A percentile compares a stretch with the other conserved stretches of the same genome.
phyloP scores from a whole-genome alignment of 2,797 vertebrate genomes.

The Neosilurus hyrtlii region DNA sequence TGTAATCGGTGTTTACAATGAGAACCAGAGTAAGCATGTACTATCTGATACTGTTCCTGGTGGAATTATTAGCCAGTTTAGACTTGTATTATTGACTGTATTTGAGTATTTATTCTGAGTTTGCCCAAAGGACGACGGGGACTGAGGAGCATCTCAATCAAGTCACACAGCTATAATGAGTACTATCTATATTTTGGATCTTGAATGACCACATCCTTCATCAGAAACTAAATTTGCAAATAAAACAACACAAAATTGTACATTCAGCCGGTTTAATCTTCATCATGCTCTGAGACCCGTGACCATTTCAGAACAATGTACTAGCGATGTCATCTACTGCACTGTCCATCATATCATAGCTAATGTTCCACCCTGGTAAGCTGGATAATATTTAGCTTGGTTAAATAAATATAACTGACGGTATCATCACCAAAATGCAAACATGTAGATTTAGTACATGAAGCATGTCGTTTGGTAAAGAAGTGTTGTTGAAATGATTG shows the following conservation, averaged over 20 bases:
- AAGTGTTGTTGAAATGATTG: neutral
- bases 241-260: no score
- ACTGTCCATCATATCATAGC: neutral
- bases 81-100: neutral
- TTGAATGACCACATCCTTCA: neutral
- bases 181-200: neutral
- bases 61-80: neutral
- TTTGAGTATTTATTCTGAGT: neutral
- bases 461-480: neutral
- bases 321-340: neutral
- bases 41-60: neutral
- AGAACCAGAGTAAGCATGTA: neutral
- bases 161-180: neutral
- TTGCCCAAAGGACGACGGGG: neutral
- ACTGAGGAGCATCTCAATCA: neutral
- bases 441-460: neutral
- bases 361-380: neutral
- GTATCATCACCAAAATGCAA: neutral
- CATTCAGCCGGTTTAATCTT: no score
- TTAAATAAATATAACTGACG: neutral
- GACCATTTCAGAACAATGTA: neutral
- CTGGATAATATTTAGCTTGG: neutral
- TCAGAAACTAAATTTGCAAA: neutral
- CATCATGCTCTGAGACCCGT: neutral
- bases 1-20: neutral